A percentile compares a stretch with the other conserved stretches of the same genome.
phyloP scores from a whole-genome alignment of 1,140 invertebrate species.

The Sitophilus oryzae region DNA sequence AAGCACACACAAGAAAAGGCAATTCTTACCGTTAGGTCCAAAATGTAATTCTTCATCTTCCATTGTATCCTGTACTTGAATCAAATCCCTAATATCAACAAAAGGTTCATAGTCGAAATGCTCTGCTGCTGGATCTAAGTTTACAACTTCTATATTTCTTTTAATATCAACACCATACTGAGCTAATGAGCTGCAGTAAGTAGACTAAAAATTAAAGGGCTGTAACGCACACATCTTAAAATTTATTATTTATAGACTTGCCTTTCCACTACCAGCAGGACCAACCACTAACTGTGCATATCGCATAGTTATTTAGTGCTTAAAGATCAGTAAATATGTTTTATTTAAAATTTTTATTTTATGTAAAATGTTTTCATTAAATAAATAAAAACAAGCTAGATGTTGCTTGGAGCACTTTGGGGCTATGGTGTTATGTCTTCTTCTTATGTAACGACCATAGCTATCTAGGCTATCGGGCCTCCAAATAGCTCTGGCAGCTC shows the following conservation, averaged over 20 bases:
- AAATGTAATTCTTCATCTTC: slow-evolving; percentile 91
- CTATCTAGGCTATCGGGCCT: no score
- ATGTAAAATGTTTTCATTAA: neutral
- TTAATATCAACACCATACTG: slow-evolving; percentile 72
- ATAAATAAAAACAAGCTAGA: no score
- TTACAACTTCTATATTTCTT: slow-evolving; percentile 80
- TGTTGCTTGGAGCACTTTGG: no score
- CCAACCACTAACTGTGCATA: slow-evolving; percentile 94
- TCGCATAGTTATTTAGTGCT: slow-evolving; percentile 56
- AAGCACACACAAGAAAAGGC: neutral
- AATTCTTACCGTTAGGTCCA: slow-evolving; percentile 81
- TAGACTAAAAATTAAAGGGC: slow-evolving; percentile 59
- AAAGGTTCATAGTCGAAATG: slow-evolving; percentile 86
- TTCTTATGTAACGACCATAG: no score
- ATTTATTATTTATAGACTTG: slow-evolving; percentile 39
- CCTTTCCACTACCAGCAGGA: slow-evolving; percentile 93
- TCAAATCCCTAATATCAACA: slow-evolving; percentile 88
- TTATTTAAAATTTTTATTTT: neutral
- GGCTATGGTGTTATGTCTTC: no score
- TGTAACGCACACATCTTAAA: neutral
- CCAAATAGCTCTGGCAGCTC: no score
- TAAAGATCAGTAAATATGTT: neutral
- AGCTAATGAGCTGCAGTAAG: slow-evolving; percentile 87
- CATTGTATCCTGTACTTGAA: slow-evolving; percentile 94
- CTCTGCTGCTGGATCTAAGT: slow-evolving; percentile 97